phyloP scores from a whole-genome alignment of 2,113 vertebrate species.

The Ellobius talpinus region DNA sequence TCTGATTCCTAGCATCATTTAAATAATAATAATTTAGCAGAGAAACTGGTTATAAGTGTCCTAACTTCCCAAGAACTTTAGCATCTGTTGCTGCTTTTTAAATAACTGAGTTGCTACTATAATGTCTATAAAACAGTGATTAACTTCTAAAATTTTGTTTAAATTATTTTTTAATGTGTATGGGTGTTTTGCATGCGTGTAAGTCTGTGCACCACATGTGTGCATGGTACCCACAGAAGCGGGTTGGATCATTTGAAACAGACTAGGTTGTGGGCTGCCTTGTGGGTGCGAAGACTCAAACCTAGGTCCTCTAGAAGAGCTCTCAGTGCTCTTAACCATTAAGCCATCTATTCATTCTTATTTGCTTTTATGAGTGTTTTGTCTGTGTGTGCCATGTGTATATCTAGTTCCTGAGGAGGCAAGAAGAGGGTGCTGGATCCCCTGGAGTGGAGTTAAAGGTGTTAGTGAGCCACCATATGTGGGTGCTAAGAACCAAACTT shows the following conservation, averaged over 20 bases:
- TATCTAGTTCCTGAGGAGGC: neutral
- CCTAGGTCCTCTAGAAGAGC: neutral
- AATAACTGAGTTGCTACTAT: neutral
- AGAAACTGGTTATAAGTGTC: neutral
- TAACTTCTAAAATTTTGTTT: neutral
- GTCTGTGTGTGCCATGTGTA: neutral
- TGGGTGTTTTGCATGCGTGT: neutral
- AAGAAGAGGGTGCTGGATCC: neutral
- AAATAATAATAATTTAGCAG: neutral
- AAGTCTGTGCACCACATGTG: neutral
- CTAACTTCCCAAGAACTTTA: neutral
- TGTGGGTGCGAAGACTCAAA: neutral
- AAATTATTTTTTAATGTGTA: neutral
- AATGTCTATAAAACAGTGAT: constrained; percentile 27
- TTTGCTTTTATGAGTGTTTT: neutral
- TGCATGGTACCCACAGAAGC: neutral
- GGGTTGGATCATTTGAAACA: neutral
- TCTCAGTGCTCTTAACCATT: neutral
- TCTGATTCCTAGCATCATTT: neutral
- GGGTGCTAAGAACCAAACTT: neutral
- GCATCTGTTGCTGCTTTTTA: neutral
- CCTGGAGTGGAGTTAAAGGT: neutral
- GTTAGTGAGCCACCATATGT: neutral
- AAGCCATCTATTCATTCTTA: neutral
- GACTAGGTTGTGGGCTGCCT: neutral